Evolutionary conservation across 2,797 vertebrate genomes (phyloP), one percentile per base, ranked within the genome.

Genomic region (Nyctalus aviator): DNA sequence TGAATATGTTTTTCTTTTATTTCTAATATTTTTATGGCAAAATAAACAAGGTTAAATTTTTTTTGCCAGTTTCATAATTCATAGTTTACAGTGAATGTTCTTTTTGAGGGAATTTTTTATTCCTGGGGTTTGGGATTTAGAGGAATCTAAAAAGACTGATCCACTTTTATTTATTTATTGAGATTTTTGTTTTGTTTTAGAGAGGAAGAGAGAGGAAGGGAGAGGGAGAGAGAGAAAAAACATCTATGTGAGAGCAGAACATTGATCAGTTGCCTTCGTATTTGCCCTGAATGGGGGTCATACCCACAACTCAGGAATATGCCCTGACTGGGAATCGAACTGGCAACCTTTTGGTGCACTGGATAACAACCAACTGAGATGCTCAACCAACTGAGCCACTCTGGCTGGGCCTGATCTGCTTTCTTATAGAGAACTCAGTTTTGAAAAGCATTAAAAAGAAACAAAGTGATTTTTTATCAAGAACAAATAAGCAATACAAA

Each of bases 361-460:
- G 59, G 59, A 12, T 57, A 57, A 23, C 21, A 23, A 21, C 55
- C 3, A 23, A 10, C 21, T 59, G 27, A 30, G 30, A 62, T 30
- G 25, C 59, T 62, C 59, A 62, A 14, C 62, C 62, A 59, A 8
- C 62, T n/a, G 62, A 64, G 30, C 30, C 62, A 17, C 62, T n/a
- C 62, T 17, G 62, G 30, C 62, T 18, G 27, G 30, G 62, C 62
- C 12, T 59, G 57, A 27, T 59, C 57, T 59, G 8, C 25, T 37
- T 82, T 75, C 35, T 77, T 71, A 62, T 18, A 86, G 15, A 59
- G 21, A 37, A 44, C 64, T 76, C 18, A 35, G 35, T 71, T 84
- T 88, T 94, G 30, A 72, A 84, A 92, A 88, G 8, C 53, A 62
- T 68, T n/a, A 48, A 30, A 88, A 76, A 11, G 27, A 87, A 87